A percentile compares a stretch with the other conserved stretches of the same genome.
phyloP scores from a whole-genome alignment of 2,113 vertebrate species.

The Diadophis punctatus region DNA sequence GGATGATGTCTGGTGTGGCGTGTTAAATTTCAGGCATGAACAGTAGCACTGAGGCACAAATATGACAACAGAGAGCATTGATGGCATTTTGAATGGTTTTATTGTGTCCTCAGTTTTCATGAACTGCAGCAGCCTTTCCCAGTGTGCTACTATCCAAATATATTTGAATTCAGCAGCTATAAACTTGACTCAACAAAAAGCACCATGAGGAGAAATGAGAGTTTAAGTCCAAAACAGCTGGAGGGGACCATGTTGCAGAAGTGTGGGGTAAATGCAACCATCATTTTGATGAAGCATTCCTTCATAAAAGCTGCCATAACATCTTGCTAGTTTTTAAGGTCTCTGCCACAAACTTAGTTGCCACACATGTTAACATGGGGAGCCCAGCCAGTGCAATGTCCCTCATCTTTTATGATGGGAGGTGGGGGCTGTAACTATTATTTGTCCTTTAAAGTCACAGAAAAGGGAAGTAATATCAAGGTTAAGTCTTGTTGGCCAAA shows the following conservation, averaged over 20 bases:
- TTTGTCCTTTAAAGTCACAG: not conserved
- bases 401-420: not conserved
- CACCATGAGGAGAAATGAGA: not conserved
- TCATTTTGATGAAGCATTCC: not conserved
- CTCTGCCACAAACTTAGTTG: not conserved
- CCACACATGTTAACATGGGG: not conserved
- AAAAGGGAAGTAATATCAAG: not conserved
- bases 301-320: not conserved
- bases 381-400: not conserved
- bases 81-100: not conserved
- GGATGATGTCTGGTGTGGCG: not conserved
- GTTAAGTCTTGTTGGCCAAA: not conserved
- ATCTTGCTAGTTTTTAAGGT: not conserved
- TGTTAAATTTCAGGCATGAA: not conserved
- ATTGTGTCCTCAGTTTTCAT: not conserved
- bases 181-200: not conserved
- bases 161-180: not conserved
- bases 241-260: not conserved
- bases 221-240: not conserved
- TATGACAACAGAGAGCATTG: not conserved
- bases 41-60: not conserved
- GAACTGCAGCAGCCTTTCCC: not conserved
- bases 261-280: not conserved
- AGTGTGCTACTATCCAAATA: not conserved
- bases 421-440: not conserved